Conservation (phyloP, 2,113 vertebrate species). For the Eira barbara region DNA sequence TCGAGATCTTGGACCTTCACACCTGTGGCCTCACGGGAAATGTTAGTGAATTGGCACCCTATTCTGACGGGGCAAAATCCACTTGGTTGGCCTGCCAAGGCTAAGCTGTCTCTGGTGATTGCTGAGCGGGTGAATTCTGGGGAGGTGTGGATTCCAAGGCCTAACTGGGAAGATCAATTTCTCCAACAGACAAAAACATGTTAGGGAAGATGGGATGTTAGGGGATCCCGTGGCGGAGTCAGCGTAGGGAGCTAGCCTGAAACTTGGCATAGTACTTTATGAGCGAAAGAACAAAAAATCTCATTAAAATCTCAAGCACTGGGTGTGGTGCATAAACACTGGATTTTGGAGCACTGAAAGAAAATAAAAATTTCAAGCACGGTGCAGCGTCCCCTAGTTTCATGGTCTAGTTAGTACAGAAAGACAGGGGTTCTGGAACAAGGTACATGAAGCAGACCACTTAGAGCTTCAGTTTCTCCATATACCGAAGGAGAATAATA, state of each 20-base stretch:
- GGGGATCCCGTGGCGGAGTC: not conserved
- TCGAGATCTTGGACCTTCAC: not conserved
- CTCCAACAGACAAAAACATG: not conserved
- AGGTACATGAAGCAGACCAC: not conserved
- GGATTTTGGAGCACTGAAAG: too few species aligned
- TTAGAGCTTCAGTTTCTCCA: not conserved
- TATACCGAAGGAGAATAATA: constrained; percentile 20
- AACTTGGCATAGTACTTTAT: not conserved
- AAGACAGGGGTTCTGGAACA: not conserved
- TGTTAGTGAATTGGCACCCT: not conserved
- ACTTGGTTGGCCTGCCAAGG: rapidly evolving
- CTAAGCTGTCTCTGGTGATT: not conserved
- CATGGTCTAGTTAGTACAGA: not conserved
- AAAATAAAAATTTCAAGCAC: not conserved
- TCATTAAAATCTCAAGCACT: not conserved
- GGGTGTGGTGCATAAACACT: too few species aligned
- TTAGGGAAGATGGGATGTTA: not conserved
- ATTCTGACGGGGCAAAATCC: rapidly evolving
- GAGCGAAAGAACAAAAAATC: not conserved
- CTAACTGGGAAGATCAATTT: not conserved
- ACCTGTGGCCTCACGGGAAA: not conserved
- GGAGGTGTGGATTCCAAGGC: not conserved
- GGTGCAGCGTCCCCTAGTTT: not conserved
- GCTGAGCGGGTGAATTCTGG: not conserved
- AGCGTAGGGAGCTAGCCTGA: not conserved